phyloP scores from a whole-genome alignment of 2,113 vertebrate species.

The Boulengeromyrus knoepffleri region DNA sequence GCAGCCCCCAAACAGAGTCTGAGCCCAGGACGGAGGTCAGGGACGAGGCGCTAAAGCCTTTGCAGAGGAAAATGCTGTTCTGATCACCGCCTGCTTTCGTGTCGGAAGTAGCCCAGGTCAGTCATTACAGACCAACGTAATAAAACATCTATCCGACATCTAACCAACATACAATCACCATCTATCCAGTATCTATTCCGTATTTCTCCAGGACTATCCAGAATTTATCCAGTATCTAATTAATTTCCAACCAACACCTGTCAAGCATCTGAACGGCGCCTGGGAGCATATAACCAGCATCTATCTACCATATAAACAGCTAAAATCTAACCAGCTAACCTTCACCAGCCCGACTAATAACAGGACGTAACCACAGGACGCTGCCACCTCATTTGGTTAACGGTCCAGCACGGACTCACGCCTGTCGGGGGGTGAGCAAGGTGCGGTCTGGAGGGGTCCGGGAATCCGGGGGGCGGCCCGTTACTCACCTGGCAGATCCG shows the following conservation, averaged over 20 bases:
- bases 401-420: neutral
- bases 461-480: neutral
- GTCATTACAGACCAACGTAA: neutral
- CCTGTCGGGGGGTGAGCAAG: neutral
- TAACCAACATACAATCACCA: neutral
- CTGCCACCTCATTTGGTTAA: neutral
- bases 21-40: neutral
- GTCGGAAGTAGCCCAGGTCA: neutral
- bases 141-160: neutral
- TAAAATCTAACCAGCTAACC: neutral
- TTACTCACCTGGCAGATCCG: conserved; percentile 24
- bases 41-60: neutral
- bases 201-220: neutral
- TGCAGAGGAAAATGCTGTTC: neutral
- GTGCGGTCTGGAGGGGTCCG: neutral
- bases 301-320: neutral
- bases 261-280: neutral
- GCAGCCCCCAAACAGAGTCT: neutral
- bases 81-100: neutral
- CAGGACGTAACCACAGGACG: neutral
- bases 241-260: neutral
- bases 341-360: neutral
- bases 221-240: neutral
- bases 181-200: neutral
- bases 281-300: neutral